Percentiles rank a stretch among this genome's conserved stretches.
These are phyloP conservation scores for Thunnus thynnus DNA, from an alignment of 2,113 vertebrate genomes.

Conservation along the genomic window DNA sequence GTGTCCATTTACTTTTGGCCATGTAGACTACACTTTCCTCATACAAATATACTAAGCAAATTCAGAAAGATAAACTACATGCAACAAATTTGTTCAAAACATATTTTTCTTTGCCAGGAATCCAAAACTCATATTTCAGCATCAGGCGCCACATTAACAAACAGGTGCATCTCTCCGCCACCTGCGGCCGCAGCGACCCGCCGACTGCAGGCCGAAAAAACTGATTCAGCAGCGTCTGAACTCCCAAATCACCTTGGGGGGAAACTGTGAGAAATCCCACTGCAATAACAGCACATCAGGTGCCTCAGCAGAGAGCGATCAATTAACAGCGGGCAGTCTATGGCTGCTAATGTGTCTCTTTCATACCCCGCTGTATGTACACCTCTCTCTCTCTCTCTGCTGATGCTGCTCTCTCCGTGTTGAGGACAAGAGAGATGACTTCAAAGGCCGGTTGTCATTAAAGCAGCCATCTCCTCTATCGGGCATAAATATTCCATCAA, in stretches of 20 bases:
- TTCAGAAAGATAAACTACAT: too few relatives aligned
- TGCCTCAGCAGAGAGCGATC: slow-evolving; percentile 28
- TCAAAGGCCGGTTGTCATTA: slow-evolving; percentile 37
- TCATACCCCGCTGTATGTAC: too few relatives aligned
- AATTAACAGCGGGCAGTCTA: slow-evolving; percentile 39
- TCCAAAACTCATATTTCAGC: background rate
- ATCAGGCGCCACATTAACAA: background rate
- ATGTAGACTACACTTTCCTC: too few relatives aligned
- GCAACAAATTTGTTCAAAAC: too few relatives aligned
- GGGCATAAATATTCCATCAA: slow-evolving; percentile 57
- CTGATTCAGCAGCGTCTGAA: slow-evolving; percentile 31
- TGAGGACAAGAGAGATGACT: slow-evolving; percentile 1
- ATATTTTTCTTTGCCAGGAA: too few relatives aligned
- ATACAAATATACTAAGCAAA: too few relatives aligned
- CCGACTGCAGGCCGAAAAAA: slow-evolving; percentile 6
- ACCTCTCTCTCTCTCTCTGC: background rate
- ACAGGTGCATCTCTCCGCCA: slow-evolving; percentile 18
- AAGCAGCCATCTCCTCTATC: background rate
- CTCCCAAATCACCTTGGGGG: slow-evolving; percentile 35
- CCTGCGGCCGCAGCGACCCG: slow-evolving; percentile 18
- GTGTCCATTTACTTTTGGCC: too few relatives aligned
- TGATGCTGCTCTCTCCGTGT: background rate
- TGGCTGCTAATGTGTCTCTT: slow-evolving; percentile 4
- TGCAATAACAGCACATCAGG: slow-evolving; percentile 41
- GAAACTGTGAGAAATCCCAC: slow-evolving; percentile 14